phyloP scores from a whole-genome alignment of 2,113 vertebrate genomes.

The Plestiodon gilberti region DNA sequence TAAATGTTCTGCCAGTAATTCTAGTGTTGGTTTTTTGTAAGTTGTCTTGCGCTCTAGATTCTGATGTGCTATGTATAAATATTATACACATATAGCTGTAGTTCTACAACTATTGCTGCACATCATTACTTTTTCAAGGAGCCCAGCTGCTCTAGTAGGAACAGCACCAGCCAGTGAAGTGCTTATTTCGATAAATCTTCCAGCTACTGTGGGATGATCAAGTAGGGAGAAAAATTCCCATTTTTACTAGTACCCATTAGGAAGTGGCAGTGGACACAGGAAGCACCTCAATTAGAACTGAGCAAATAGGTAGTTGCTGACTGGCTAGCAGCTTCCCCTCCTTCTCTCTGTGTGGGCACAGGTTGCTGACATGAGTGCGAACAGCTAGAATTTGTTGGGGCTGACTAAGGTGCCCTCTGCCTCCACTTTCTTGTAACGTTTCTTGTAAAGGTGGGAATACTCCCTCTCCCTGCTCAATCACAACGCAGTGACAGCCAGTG shows the following conservation, averaged over 20 bases:
- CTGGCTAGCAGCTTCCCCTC: not conserved
- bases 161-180: too few species aligned
- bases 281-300: not conserved
- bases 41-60: constrained; percentile 42
- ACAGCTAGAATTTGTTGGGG: not conserved
- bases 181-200: too few species aligned
- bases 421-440: not conserved
- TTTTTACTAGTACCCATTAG: not conserved
- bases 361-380: not conserved
- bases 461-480: too few species aligned
- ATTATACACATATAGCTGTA: not conserved
- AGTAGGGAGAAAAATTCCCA: too few species aligned
- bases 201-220: too few species aligned
- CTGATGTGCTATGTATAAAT: constrained; percentile 2
- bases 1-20: constrained; percentile 59
- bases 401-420: not conserved
- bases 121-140: constrained; percentile 9
- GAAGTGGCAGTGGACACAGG: not conserved
- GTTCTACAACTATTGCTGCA: not conserved
- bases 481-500: not conserved
- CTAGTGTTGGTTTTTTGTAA: constrained; percentile 43
- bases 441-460: not conserved
- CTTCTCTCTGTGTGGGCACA: not conserved
- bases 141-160: not conserved
- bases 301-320: not conserved